phyloP scores from a whole-genome alignment of 2,797 vertebrate species.

The Scleropages formosus region DNA sequence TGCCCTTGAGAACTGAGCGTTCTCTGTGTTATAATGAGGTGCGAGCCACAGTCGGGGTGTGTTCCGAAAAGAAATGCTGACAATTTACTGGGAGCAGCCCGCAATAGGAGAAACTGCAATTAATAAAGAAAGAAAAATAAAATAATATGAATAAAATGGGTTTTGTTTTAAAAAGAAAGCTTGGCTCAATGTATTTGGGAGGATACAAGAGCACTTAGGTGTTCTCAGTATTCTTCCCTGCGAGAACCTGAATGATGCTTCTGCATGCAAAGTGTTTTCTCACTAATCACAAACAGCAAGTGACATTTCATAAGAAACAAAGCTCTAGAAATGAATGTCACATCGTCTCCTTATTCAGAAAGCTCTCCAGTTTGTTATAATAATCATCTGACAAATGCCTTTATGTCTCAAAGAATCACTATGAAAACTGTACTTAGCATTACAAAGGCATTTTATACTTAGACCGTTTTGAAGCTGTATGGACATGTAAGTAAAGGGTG shows the following conservation, averaged over 20 bases:
- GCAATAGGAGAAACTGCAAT: conserved; percentile 6
- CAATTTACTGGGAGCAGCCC: conserved; percentile 15
- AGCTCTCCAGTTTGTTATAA: no score
- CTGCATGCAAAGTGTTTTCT: not conserved
- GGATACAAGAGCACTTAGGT: not conserved
- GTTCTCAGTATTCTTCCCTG: not conserved
- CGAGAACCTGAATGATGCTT: not conserved
- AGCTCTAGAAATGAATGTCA: not conserved
- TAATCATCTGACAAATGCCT: conserved; percentile 4
- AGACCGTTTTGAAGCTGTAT: no score
- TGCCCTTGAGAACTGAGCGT: conserved; percentile 50
- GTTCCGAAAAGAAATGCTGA: not conserved
- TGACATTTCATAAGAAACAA: not conserved
- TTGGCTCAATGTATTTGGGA: not conserved
- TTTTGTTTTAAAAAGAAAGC: conserved; percentile 2
- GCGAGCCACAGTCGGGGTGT: not conserved
- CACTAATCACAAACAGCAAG: conserved; percentile 4
- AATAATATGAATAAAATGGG: not conserved
- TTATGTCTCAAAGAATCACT: no score
- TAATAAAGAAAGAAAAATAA: not conserved
- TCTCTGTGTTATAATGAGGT: conserved; percentile 37
- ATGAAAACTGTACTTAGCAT: no score
- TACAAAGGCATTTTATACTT: not conserved
- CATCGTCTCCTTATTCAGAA: conserved; percentile 4
- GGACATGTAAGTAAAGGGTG: not conserved